phyloP scores from a whole-genome alignment of 2,797 vertebrate genomes.

The Pangasius mekongensis region DNA sequence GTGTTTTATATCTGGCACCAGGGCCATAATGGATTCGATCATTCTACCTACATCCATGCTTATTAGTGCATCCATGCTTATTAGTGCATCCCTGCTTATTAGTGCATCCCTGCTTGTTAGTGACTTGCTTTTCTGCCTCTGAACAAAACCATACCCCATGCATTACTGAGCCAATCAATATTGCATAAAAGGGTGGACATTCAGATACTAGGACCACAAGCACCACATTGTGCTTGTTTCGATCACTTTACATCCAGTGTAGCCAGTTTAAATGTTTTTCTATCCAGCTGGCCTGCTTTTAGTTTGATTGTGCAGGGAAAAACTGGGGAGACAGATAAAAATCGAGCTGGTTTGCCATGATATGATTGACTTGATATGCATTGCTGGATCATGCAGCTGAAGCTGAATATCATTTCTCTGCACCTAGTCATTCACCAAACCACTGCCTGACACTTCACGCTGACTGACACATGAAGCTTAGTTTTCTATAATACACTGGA shows the following conservation, averaged over 20 bases:
- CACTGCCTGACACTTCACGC: not conserved
- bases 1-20: conserved; percentile 1
- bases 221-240: not conserved
- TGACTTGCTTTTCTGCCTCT: not conserved
- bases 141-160: not conserved
- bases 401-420: not conserved
- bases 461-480: not conserved
- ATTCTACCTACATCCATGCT: not conserved
- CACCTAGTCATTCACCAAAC: not conserved
- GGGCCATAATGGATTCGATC: not conserved
- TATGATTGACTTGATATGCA: not conserved
- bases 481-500: too few relatives aligned
- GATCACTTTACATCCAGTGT: not conserved
- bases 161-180: conserved; percentile 38
- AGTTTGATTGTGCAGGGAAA: not conserved
- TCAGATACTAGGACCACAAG: not conserved
- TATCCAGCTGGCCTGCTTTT: not conserved
- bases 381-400: not conserved
- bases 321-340: not conserved
- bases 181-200: not conserved
- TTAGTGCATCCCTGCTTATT: conserved; percentile 4
- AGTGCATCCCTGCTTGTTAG: conserved; percentile 6
- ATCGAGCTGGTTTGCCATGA: not conserved
- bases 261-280: conserved; percentile 9
- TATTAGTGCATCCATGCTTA: conserved; percentile 1